Evolutionary conservation across 2,113 vertebrate species (phyloP), one percentile per base, ranked within the genome.

Genomic region (Elephas maximus): DNA sequence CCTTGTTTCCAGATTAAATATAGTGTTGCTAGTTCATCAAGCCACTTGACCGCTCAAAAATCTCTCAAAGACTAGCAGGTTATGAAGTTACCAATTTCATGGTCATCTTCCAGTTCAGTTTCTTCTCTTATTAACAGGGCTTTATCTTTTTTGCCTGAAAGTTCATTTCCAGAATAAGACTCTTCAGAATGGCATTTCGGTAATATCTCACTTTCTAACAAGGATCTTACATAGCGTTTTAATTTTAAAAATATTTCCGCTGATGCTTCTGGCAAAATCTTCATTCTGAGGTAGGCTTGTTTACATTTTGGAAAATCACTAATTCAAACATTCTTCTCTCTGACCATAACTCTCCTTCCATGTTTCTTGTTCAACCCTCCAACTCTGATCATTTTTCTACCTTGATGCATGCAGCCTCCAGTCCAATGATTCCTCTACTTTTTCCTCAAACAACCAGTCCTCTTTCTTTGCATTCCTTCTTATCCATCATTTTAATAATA

Each of bases 181-280:
- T 83, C 65, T 37, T 4, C 23, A 94, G 60, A 95, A 97, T 11
- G 48, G 41, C 53, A 91, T 79, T 96, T 94, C 20, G 69, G 28
- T 82, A 94, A 78, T 67, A 94, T 15, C 62, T 77, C 4, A 87
- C 24, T 96, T 92, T 91, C 62, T 83, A 94, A 86, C 4, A 96
- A 53, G 93, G 45, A 93, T 65, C 30, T 83, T 95, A 30, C 6
- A 37, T 51, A 87, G 12, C 76, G 53, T 78, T 81, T 93, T 86
- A 83, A 73, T 76, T 97, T 73, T 21, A 1, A 23, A 28, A 63
- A 45, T 63, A 60, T n/a, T 84, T 71, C 41, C 48, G 53, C n/a
- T 79, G 30, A 79, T 93, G 48, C 83, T 63, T 83, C 81, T 78
- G 62, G 88, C 18, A 74, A 37, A 95, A 79, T 85, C 44, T 91